A percentile compares a stretch with the other conserved stretches of the same genome.
These are phyloP conservation scores for Megalurothrips usitatus DNA, from an alignment of 2,888 invertebrate species.

Conservation along the genomic window DNA sequence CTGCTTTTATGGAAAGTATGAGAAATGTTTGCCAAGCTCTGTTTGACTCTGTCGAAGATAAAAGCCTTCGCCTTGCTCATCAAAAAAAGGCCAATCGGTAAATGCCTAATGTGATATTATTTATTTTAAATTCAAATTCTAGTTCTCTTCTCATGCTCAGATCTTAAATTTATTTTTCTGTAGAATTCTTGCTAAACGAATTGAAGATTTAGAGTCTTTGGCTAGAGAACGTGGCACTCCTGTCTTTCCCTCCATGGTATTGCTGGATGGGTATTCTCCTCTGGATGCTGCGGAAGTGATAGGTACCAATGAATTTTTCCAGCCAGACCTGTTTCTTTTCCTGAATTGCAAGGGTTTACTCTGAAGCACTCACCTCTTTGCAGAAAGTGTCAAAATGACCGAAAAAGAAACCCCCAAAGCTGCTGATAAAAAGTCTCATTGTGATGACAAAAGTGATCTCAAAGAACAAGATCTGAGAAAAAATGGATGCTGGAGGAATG, in stretches of 20 bases:
- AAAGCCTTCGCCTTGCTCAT: conserved; percentile 75
- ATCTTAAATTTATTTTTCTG: conserved; percentile 3
- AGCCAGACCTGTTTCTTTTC: not conserved
- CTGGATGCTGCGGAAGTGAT: conserved; percentile 40
- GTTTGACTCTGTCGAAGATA: conserved; percentile 79
- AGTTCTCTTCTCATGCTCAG: not conserved
- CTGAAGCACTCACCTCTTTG: not conserved
- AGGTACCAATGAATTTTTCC: not conserved
- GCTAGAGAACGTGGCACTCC: conserved; percentile 61
- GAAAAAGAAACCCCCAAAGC: not conserved
- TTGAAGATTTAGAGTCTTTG: conserved; percentile 70
- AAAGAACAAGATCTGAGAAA: not conserved
- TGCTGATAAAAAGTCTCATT: too few species aligned
- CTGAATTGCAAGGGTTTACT: not conserved
- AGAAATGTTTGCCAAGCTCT: conserved; percentile 72
- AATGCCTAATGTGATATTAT: conserved; percentile 31
- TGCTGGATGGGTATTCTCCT: conserved; percentile 59
- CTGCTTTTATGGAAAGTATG: conserved; percentile 67
- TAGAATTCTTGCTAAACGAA: conserved; percentile 74
- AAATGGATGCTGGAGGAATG: not conserved
- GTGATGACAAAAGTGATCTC: too few species aligned
- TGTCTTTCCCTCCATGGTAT: conserved; percentile 59
- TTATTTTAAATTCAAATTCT: conserved; percentile 9
- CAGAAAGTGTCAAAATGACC: not conserved
- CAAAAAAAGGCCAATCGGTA: conserved; percentile 83